phyloP scores from a whole-genome alignment of 2,113 vertebrate species.

The Elachura formosa region DNA sequence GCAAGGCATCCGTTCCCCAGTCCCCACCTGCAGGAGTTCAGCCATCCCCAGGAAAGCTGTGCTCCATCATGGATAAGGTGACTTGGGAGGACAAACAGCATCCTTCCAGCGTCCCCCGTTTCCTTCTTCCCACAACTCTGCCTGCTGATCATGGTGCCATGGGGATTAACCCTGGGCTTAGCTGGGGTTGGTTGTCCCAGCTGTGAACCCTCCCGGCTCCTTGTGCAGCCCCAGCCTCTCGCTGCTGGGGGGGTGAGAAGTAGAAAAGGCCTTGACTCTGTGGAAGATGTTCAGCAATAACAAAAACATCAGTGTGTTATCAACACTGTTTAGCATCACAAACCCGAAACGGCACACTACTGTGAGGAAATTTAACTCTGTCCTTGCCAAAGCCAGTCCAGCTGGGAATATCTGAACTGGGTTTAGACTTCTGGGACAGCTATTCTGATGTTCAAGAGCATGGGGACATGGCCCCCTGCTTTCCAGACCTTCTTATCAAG shows the following conservation, averaged over 20 bases:
- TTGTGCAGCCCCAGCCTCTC: not conserved
- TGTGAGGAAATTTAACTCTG: not conserved
- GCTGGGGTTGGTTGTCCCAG: not conserved
- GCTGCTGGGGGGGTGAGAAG: rapidly evolving
- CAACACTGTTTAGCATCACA: not conserved
- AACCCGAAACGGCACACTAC: not conserved
- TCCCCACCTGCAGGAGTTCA: not conserved
- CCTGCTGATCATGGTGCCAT: not conserved
- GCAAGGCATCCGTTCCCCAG: not conserved
- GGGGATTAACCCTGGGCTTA: not conserved
- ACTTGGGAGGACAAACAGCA: not conserved
- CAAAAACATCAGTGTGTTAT: not conserved
- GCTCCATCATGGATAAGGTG: rapidly evolving
- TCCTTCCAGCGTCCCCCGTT: rapidly evolving
- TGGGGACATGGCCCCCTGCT: not conserved
- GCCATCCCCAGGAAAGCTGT: not conserved
- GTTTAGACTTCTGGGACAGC: not conserved
- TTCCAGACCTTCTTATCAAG: not conserved
- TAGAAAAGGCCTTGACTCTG: not conserved
- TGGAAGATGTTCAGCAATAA: not conserved
- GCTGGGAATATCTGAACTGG: not conserved
- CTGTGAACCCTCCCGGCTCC: not conserved
- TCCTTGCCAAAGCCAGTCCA: not conserved
- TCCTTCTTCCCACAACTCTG: not conserved
- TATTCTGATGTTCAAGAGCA: not conserved